Evolutionary conservation across 2,113 vertebrate genomes (phyloP), one percentile per base, ranked within the genome.

Genomic region (Tetraodon nigroviridis): DNA sequence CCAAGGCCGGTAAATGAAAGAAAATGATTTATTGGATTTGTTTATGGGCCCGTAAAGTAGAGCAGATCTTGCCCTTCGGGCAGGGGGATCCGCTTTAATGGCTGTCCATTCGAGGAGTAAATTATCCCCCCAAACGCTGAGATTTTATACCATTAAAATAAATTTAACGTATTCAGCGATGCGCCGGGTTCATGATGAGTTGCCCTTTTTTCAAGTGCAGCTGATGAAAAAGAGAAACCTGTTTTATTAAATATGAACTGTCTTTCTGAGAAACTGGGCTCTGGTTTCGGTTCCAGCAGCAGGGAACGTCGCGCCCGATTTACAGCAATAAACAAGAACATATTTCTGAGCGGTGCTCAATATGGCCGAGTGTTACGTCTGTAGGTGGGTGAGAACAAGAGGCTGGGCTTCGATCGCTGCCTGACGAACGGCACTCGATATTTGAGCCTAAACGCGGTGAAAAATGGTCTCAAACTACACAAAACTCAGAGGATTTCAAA

Each of bases 341-440:
- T 65, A 53, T 61, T 60, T 59, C 46, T 44, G 51, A 32, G 54
- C 42, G 60, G 37, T 46, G 52, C 58, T 50, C 37, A 54, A 37
- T 53, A 57, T 58, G 41, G 21, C 42, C 20, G 21, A 11, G 47
- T 0, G 61, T 41, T 71, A 70, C 67, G 54, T 59, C 37, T 27
- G 24, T 27, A 27, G 24, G 24, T 27, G 24, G 24, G 24, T 27
- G 24, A 27, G 24, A 27, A 27, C 24, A 27, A 27, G 24, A 27
- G 24, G 24, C 24, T 27, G 24, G 40, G 56, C 32, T 1, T 2
- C 8, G 32, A 37, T 12, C 1, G 32, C 32, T 37, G 32, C 32
- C 32, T 11, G 8, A 12, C 32, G 12, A 37, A 27, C 24, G 24
- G 7, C 24, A 27, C 24, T 27, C 24, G 24, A 27, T 27, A 27